Base-by-base conservation (phyloP, 2,888 invertebrate genomes). In the Eupelmus urozonus region DNA sequence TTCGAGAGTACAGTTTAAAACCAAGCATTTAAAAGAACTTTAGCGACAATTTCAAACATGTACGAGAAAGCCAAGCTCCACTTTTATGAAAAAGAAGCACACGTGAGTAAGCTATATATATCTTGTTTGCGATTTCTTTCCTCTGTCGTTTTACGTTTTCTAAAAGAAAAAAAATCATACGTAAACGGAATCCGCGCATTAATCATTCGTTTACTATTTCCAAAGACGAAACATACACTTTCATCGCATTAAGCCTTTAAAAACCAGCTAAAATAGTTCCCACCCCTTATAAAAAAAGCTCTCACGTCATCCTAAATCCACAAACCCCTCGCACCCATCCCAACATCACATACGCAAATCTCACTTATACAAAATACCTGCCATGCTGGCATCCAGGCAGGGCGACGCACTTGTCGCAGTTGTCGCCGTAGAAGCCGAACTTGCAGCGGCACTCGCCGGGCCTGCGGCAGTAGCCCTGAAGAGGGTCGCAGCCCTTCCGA, bases 381-480 rank as follows among this genome's bases (percentile, higher is more conserved):
- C 97, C 97, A 84, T 96, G 96, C 87, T 95, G 95, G 86, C 97
- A 97, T 29, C 96, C 96, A 0, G 96, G 96, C 82, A 96, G 90
- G 0, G 95, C 94, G 72, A 96, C 95, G 88, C 97, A 97, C 89
- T 95, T 95, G 88, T 95, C 95, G 90, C 97, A 97, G 42, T 93
- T 91, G 82, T 96, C 95, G 0, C 97, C 97, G 85, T 95, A 95
- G 91, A 95, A 97, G 1, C 97, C 97, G 76, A 96, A 91, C 90
- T 96, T 96, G 90, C 96, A 98, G 80, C 95, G 93, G 89, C 98
- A 98, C 89, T 98, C 97, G 1, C 94, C 94, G 0, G 98, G 97
- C 7, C 95, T 91, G 84, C 95, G 95, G 90, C 98, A 98, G 90
- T 95, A 96, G 4, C 98, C 98, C 90, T 97, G 95, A 85, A 96